Percentiles rank a stretch among this genome's conserved stretches.
Conservation (phyloP, 2,888 invertebrate species). For the Branchellion lobata region DNA sequence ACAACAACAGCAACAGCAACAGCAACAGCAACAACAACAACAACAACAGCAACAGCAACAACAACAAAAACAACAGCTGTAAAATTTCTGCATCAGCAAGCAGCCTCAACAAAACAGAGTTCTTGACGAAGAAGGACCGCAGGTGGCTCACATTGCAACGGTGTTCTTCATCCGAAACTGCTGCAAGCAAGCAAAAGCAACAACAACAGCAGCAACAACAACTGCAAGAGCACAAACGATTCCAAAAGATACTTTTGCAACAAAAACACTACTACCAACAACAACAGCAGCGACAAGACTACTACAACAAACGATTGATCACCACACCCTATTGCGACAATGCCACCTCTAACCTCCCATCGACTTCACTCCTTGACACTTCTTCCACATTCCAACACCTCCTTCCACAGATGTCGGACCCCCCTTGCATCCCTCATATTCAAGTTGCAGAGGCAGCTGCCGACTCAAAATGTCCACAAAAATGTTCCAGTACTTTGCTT, state of each 20-base stretch:
- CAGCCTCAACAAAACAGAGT: conserved; percentile 11
- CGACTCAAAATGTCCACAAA: no score
- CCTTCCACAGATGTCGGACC: no score
- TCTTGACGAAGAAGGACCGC: background rate
- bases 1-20: background rate
- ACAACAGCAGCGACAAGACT: background rate
- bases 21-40: background rate
- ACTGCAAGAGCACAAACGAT: background rate
- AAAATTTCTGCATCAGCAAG: background rate
- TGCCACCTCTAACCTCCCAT: no score
- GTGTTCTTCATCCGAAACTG: background rate
- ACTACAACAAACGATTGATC: conserved; percentile 4
- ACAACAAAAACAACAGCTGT: background rate
- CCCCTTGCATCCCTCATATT: no score
- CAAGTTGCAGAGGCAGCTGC: no score
- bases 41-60: background rate
- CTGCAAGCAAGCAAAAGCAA: background rate
- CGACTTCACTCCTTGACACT: no score
- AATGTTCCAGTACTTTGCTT: no score
- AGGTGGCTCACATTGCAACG: background rate
- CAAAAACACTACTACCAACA: background rate
- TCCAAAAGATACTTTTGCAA: background rate
- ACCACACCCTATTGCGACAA: no score
- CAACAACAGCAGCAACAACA: background rate
- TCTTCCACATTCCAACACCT: no score